Conservation (phyloP, 2,113 vertebrate genomes). For the Chrysochloris asiatica region DNA sequence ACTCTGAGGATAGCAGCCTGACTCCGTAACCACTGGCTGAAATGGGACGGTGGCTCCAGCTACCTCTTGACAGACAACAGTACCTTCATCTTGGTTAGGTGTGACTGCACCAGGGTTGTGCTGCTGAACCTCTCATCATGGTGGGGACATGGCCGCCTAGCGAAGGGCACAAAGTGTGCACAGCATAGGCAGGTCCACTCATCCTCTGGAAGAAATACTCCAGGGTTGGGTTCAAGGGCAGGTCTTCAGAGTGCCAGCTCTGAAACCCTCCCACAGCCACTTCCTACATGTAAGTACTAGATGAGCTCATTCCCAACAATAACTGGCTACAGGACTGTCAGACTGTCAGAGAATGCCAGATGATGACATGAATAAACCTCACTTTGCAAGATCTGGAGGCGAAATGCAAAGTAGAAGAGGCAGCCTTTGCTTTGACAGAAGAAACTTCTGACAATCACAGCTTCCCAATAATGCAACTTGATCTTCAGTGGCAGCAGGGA, state of each 20-base stretch:
- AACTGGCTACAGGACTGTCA: too few relatives aligned
- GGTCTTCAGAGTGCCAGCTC: neutral
- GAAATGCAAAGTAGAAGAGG: neutral
- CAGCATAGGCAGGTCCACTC: fast-evolving
- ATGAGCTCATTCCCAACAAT: neutral
- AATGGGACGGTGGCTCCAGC: too few relatives aligned
- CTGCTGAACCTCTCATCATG: neutral
- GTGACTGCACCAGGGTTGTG: neutral
- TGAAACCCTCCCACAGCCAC: neutral
- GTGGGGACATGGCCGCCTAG: constrained; percentile 34
- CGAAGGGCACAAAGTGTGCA: fast-evolving
- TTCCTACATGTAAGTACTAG: neutral
- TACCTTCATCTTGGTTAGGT: too few relatives aligned
- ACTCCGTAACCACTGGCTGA: too few relatives aligned
- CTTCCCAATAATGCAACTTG: neutral
- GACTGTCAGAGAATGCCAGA: neutral
- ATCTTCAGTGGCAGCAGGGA: neutral
- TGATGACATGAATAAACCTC: neutral
- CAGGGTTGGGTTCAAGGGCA: neutral
- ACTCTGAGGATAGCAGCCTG: too few relatives aligned
- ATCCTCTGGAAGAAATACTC: neutral
- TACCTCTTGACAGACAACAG: too few relatives aligned
- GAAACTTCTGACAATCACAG: neutral
- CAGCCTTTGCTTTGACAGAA: neutral
- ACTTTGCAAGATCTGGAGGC: neutral